Evolutionary conservation across 2,888 invertebrate species (phyloP).

Genomic region (Venusia cambrica): DNA sequence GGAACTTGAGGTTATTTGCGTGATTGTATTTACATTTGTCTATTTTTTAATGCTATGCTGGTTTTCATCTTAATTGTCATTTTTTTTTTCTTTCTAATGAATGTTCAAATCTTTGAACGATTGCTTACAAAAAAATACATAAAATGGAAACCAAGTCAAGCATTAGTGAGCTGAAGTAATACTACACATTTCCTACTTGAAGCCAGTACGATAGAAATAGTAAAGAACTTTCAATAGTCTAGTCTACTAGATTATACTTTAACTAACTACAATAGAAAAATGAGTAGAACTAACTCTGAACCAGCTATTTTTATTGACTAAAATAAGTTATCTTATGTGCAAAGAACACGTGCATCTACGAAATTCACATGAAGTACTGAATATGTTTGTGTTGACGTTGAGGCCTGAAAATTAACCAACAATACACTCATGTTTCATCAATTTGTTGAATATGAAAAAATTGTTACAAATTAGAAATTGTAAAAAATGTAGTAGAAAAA

Average conservation of each 20-base stretch:
- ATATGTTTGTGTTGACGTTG: constrained; percentile 65
- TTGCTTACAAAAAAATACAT: no score
- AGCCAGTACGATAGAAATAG: constrained; percentile 15
- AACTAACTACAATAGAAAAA: constrained; percentile 13
- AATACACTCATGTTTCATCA: constrained; percentile 51
- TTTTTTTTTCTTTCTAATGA: not conserved
- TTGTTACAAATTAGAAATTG: not conserved
- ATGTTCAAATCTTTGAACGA: no score
- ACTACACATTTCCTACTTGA: constrained; percentile 18
- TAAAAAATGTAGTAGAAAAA: constrained; percentile 1
- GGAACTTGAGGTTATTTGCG: constrained; percentile 32
- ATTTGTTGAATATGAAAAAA: constrained; percentile 18
- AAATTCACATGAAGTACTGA: constrained; percentile 57
- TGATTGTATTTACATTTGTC: constrained; percentile 24
- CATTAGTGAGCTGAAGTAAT: no score
- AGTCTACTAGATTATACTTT: constrained; percentile 9
- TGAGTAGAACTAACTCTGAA: constrained; percentile 13
- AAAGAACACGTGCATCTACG: constrained; percentile 16
- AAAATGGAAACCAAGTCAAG: constrained; percentile 22
- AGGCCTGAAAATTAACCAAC: constrained; percentile 64
- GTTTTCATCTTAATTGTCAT: constrained; percentile 12
- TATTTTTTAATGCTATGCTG: constrained; percentile 17
- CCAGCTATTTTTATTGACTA: constrained; percentile 20
- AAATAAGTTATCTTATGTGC: constrained; percentile 23
- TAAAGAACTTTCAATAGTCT: no score